Evolutionary conservation across 2,888 invertebrate species (phyloP), one percentile per base, ranked within the genome.

Genomic region (Rhyacophila evoluta): DNA sequence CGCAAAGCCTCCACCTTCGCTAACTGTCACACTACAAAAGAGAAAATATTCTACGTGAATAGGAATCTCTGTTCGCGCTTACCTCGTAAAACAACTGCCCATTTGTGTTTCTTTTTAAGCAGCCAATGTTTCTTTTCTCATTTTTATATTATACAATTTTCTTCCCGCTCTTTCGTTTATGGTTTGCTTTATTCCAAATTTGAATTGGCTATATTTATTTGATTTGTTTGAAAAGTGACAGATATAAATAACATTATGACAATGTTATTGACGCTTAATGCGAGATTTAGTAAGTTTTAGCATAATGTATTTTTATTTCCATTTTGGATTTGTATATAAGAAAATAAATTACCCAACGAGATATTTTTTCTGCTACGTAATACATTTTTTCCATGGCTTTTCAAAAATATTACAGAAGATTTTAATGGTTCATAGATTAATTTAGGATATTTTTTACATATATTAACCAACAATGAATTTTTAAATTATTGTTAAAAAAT

Each of bases 21-120:
- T 10, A 36, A 37, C 36, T 72, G 72, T 72, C 70, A 70, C 68
- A 69, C 69, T 70, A 67, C 69, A 70, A 70, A 75, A 75, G 70
- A 75, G 75, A 75, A 70, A 75, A 38, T 72, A 75, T 69, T 55
- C 75, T 38, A 69, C 75, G 75, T 55, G 55, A 55, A 55, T 55
- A 10, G 15, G 55, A 70, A 29, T 75, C 73, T 73, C 38, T 70
- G 70, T 75, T 75, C 69, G 38, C 73, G 73, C 73, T 75, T 39
- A 75, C 75, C 75, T 73, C 73, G 55, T 55, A 55, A 55, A 55
- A 55, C 55, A 55, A 55, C 55, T 55, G 55, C 55, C 55, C 55
- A 55, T 55, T 55, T 55, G 55, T 68, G 74, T 68, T 74, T 15
- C 15, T 74, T 74, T 74, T 74, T 37, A 37, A 74, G 37, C 74